Evolutionary conservation across 2,888 invertebrate species (phyloP).

Genomic region (Dugesia japonica): DNA sequence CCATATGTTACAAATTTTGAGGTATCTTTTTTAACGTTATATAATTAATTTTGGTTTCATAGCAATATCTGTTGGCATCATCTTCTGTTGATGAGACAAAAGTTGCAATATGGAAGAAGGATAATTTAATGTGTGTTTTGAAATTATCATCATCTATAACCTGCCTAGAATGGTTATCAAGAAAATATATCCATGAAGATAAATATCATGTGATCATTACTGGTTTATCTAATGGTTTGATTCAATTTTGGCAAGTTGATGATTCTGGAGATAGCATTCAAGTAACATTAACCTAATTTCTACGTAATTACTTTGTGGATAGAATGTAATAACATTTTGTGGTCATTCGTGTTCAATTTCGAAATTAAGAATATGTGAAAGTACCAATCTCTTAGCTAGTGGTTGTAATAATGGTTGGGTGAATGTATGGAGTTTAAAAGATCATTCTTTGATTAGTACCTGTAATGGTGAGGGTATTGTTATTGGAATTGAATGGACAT

Average conservation of each 20-base stretch:
- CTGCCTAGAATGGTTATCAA: not conserved
- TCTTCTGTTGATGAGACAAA: not conserved
- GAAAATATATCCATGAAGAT: not conserved
- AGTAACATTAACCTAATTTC: not conserved
- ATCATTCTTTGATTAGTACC: slow-evolving; percentile 36
- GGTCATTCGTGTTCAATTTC: not conserved
- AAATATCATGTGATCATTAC: not conserved
- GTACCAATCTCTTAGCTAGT: slow-evolving; percentile 50
- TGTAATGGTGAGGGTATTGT: not conserved
- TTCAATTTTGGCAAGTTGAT: not conserved
- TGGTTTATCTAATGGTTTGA: not conserved
- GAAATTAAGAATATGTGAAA: not conserved
- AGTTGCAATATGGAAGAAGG: not conserved
- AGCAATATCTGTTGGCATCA: not conserved
- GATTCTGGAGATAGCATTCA: not conserved
- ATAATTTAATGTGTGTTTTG: not conserved
- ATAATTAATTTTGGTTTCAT: not conserved
- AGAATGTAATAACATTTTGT: not conserved
- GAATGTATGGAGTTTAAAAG: slow-evolving; percentile 54
- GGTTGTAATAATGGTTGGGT: slow-evolving; percentile 52
- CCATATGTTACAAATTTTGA: not conserved
- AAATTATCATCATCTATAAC: not conserved
- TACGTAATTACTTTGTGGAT: not conserved
- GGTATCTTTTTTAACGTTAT: not conserved
- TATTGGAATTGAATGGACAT: slow-evolving; percentile 25